Evolutionary conservation across 2,888 invertebrate species (phyloP).

Genomic region (Leptopilina syphax): DNA sequence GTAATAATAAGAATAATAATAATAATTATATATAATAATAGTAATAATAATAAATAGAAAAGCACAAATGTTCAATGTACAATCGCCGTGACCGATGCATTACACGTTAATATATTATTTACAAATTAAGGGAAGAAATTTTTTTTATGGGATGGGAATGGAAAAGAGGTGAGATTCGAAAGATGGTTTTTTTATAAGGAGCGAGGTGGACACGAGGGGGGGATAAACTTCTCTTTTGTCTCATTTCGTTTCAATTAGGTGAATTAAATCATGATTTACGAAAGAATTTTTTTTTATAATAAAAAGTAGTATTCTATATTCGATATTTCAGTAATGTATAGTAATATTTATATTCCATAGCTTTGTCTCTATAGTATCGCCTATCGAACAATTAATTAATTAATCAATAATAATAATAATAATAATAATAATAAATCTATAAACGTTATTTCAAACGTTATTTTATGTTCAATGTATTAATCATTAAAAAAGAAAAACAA

Average conservation of each 20-base stretch:
- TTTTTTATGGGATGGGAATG: too few species aligned
- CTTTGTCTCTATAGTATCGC: conserved; percentile 60
- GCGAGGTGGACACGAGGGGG: conserved; percentile 42
- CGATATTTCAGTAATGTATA: conserved; percentile 64
- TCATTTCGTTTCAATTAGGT: conserved; percentile 67
- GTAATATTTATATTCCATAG: conserved; percentile 63
- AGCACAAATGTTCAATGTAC: conserved; percentile 58
- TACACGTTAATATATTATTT: conserved; percentile 30
- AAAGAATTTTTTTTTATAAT: conserved; percentile 64
- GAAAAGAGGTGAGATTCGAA: conserved; percentile 34
- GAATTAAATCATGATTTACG: conserved; percentile 69
- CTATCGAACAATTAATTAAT: conserved; percentile 59
- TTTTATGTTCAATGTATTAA: conserved; percentile 53
- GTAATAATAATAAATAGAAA: conserved; percentile 51
- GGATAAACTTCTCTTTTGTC: conserved; percentile 57
- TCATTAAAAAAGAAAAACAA: conserved; percentile 60
- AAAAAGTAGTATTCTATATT: conserved; percentile 70
- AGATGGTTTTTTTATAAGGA: conserved; percentile 36
- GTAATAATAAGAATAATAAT: too few species aligned
- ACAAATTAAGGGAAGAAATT: conserved; percentile 13
- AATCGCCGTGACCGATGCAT: conserved; percentile 61
- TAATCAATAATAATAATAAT: conserved; percentile 25
- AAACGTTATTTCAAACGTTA: conserved; percentile 57
- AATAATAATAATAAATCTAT: conserved; percentile 56
- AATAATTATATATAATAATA: too few species aligned